Percentiles rank a stretch among this genome's conserved stretches.
phyloP scores from a whole-genome alignment of 2,888 invertebrate species.

The Acleris laterana region DNA sequence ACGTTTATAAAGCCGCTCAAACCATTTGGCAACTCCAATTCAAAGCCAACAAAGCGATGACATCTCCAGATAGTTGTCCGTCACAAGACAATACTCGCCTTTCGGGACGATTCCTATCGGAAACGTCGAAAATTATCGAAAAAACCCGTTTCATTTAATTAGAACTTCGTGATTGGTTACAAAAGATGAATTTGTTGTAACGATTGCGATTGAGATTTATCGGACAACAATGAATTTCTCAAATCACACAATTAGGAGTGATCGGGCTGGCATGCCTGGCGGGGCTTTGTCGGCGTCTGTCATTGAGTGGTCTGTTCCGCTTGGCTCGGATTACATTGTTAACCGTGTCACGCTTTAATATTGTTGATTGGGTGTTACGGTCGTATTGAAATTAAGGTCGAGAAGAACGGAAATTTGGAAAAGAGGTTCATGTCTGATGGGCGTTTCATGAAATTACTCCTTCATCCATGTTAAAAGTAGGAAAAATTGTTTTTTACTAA shows the following conservation, averaged over 20 bases:
- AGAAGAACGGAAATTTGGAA: too few relatives aligned
- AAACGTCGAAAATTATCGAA: conserved; percentile 51
- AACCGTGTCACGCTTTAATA: conserved; percentile 4
- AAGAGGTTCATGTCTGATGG: too few relatives aligned
- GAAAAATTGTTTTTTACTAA: too few relatives aligned
- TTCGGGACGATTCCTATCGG: conserved; percentile 46
- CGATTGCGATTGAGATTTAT: conserved; percentile 77
- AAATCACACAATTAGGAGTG: conserved; percentile 83
- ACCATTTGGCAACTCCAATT: conserved; percentile 13
- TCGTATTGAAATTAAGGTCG: background rate
- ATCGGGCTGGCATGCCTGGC: conserved; percentile 61
- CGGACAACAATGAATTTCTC: conserved; percentile 81
- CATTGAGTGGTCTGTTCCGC: conserved; percentile 61
- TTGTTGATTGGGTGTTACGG: conserved; percentile 11
- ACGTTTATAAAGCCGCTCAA: background rate
- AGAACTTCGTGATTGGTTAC: conserved; percentile 52
- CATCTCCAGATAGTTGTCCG: conserved; percentile 29
- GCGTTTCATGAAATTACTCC: too few relatives aligned
- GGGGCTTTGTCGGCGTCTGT: conserved; percentile 79
- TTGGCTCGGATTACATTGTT: conserved; percentile 40
- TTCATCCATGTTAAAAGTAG: too few relatives aligned
- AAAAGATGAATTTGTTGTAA: conserved; percentile 77
- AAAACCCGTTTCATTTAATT: conserved; percentile 64
- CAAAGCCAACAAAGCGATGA: conserved; percentile 11
- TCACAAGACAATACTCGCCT: conserved; percentile 39